A percentile compares a stretch with the other conserved stretches of the same genome.
These are phyloP conservation scores for Cheilosia variabilis DNA, from an alignment of 2,888 invertebrate species.

Conservation along the genomic window DNA sequence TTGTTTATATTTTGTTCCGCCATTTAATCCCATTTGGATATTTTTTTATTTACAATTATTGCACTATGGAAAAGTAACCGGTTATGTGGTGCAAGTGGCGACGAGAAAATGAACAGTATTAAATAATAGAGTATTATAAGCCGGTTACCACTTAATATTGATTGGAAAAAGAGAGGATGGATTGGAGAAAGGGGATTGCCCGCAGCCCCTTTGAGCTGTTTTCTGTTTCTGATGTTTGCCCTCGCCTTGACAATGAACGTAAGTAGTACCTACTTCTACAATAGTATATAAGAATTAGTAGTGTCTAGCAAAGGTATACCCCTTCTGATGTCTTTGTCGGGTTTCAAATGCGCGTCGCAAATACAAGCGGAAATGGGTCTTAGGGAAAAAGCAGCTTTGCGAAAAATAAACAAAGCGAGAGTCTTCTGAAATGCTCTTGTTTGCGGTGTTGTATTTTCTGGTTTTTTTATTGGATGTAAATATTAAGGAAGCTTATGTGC, in stretches of 20 bases:
- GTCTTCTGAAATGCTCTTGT: not conserved
- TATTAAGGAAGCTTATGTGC: not conserved
- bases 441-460: not conserved
- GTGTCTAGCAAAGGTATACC: not conserved
- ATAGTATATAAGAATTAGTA: not conserved
- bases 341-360: slow-evolving; percentile 19
- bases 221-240: not conserved
- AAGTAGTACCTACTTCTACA: not conserved
- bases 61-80: slow-evolving; percentile 7
- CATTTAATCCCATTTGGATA: slow-evolving; percentile 30
- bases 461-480: slow-evolving; percentile 22
- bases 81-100: slow-evolving; percentile 10
- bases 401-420: not conserved
- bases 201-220: not conserved
- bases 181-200: not conserved
- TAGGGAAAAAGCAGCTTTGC: slow-evolving; percentile 28
- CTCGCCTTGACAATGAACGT: slow-evolving; percentile 51
- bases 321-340: slow-evolving; percentile 27
- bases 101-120: slow-evolving; percentile 30
- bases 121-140: slow-evolving; percentile 26
- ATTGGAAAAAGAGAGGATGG: not conserved
- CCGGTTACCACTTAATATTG: slow-evolving; percentile 15
- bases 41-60: slow-evolving; percentile 2
- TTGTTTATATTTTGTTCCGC: slow-evolving; percentile 1
- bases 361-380: slow-evolving; percentile 36